Base-by-base conservation (phyloP, 1,140 invertebrate genomes). In the Drosophila takahashii region DNA sequence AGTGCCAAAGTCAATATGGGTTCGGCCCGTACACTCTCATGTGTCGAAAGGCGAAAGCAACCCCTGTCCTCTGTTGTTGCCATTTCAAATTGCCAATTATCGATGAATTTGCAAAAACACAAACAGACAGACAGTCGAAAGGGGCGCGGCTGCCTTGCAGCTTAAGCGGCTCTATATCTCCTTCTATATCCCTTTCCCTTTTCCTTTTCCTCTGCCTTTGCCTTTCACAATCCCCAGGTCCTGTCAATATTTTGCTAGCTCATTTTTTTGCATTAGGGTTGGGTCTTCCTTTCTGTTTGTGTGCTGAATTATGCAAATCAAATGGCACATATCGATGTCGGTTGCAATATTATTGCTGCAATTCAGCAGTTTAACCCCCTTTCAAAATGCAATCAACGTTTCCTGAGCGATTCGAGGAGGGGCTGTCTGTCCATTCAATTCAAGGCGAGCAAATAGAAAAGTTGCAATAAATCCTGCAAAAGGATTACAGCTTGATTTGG, bases 1-100 rank as follows among this genome's bases (percentile, higher is more conserved):
- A 73, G 83, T 87, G 83, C 45, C 83, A 86, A 81, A 83, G 77
- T 79, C 76, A 77, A 73, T 45, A 42, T 27, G 45, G 42, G 53
- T 59, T 62, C 16, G 60, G 60, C 39, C 29, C 32, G 61, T 58
- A 37, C 47, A 67, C 59, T 52, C 60, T 60, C 54, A 65, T 67
- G 64, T 67, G 64, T 65, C 64, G 64, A 67, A 85, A 87, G 81
- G 71, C 78, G 72, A 71, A 69, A 79, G 79, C 84, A 79, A 87
- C 81, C 81, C 81, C 67, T 77, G 57, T 44, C 34, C n/a, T 26
- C 22, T 64, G 66, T 86, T 81, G 83, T 87, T 87, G 83, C 83
- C 84, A 87, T 87, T 86, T 87, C 83, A 77, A 87, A 87, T 87
- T 83, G 83, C 75, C 83, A 87, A 87, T 87, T 87, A 87, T 87